Conservation (phyloP, 2,113 vertebrate genomes). For the Chitala chitala region DNA sequence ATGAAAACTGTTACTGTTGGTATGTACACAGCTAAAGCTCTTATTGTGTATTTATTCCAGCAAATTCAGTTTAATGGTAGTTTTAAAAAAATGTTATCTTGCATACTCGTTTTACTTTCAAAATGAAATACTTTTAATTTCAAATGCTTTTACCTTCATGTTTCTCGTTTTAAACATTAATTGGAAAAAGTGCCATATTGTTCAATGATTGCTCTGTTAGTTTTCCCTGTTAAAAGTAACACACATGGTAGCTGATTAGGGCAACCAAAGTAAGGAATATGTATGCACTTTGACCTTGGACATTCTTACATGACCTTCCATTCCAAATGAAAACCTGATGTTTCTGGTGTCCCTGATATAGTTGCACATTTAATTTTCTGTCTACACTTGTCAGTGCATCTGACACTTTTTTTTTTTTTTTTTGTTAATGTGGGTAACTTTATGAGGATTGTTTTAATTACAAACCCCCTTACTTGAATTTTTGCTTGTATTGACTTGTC, state of each 20-base stretch:
- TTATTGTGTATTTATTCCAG: slow-evolving; percentile 11
- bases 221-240: not conserved
- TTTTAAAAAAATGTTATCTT: not conserved
- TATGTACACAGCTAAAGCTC: not conserved
- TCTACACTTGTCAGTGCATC: too few species aligned
- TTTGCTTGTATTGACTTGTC: slow-evolving; percentile 17
- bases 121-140: not conserved
- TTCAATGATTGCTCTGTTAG: not conserved
- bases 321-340: not conserved
- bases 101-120: not conserved
- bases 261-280: slow-evolving; percentile 20
- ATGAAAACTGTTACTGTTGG: slow-evolving; percentile 8
- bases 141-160: slow-evolving; percentile 1
- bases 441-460: slow-evolving; percentile 9
- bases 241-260: not conserved
- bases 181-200: slow-evolving; percentile 9
- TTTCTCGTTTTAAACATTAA: not conserved
- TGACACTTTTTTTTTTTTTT: too few species aligned
- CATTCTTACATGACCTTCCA: not conserved
- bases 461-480: slow-evolving; percentile 17
- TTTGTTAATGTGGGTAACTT: slow-evolving; percentile 2
- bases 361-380: too few species aligned
- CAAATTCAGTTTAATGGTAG: slow-evolving; percentile 9
- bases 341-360: too few species aligned
- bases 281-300: slow-evolving; percentile 20